Evolutionary conservation across 2,113 vertebrate species (phyloP).

Genomic region (Seriola quinqueradiata): DNA sequence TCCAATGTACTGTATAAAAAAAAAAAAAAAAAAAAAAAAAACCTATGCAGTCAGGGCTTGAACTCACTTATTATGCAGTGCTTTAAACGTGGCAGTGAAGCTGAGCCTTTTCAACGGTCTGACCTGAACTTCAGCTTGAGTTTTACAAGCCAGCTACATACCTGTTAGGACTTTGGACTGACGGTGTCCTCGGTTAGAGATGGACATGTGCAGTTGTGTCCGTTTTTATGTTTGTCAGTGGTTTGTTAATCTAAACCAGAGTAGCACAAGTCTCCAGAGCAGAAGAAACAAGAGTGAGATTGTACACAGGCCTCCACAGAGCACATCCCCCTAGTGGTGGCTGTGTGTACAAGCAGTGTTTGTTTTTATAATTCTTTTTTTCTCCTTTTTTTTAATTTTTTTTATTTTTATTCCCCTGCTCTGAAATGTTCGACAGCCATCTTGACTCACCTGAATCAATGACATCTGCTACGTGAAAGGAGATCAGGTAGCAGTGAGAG

Average conservation of each 20-base stretch:
- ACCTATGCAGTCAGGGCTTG: conserved; percentile 69
- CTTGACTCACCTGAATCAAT: conserved; percentile 52
- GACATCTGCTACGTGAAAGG: conserved; percentile 43
- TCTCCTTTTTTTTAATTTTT: rapidly evolving
- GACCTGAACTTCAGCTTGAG: conserved; percentile 12
- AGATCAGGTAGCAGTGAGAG: conserved; percentile 39
- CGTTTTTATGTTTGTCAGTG: conserved; percentile 1
- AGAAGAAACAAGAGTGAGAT: background rate
- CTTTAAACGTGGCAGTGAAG: conserved; percentile 51
- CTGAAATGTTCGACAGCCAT: conserved; percentile 44
- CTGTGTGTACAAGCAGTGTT: background rate
- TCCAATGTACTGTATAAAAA: conserved; percentile 68
- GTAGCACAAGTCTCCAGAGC: conserved; percentile 46
- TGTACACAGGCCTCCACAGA: background rate
- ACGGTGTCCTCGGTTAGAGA: conserved; percentile 13
- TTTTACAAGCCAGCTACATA: conserved; percentile 1
- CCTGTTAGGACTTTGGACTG: conserved; percentile 22
- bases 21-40: conserved; percentile 25
- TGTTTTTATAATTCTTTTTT: rapidly evolving
- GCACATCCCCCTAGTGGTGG: conserved; percentile 52
- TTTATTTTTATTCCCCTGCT: rapidly evolving
- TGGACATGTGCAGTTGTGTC: conserved; percentile 11
- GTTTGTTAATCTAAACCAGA: conserved; percentile 25
- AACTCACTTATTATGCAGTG: conserved; percentile 51
- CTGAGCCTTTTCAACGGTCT: conserved; percentile 33